A percentile compares a stretch with the other conserved stretches of the same genome.
These are phyloP conservation scores for Hetaerina titia DNA, from an alignment of 2,888 invertebrate genomes.

Conservation along the genomic window DNA sequence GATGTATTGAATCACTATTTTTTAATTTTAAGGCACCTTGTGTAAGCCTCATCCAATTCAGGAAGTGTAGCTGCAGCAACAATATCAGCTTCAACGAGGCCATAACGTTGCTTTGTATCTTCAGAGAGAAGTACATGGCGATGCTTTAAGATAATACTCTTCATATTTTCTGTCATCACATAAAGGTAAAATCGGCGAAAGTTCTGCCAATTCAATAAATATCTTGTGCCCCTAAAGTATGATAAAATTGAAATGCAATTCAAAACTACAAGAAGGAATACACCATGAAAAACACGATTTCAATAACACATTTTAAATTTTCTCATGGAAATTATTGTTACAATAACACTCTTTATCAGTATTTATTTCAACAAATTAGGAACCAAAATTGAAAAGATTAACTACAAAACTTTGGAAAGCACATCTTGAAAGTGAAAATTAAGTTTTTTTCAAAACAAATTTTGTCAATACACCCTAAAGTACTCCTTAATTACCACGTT, in stretches of 20 bases:
- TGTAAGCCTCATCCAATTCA: conserved; percentile 94
- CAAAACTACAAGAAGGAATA: not conserved
- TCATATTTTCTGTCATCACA: conserved; percentile 95
- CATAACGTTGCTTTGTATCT: conserved; percentile 84
- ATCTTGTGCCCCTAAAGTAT: conserved; percentile 85
- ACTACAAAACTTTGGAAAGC: no score
- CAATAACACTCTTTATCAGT: not conserved
- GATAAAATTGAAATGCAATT: conserved; percentile 63
- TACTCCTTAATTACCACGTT: not conserved
- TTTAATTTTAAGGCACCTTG: conserved; percentile 78
- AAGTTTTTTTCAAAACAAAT: not conserved
- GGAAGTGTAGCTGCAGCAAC: conserved; percentile 92
- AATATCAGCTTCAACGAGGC: conserved; percentile 89
- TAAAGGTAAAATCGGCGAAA: conserved; percentile 94
- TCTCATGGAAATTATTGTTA: not conserved
- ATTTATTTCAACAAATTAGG: no score
- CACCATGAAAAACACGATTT: conserved; percentile 69
- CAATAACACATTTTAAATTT: conserved; percentile 60
- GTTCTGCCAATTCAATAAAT: conserved; percentile 92
- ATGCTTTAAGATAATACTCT: conserved; percentile 91
- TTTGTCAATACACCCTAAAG: not conserved
- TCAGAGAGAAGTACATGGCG: conserved; percentile 87
- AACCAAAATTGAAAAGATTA: no score
- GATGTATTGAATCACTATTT: no score
- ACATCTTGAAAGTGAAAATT: no score